These are phyloP conservation scores for Drosophila paranaensis DNA, from an alignment of 2,888 invertebrate species.

Conservation along the genomic window DNA sequence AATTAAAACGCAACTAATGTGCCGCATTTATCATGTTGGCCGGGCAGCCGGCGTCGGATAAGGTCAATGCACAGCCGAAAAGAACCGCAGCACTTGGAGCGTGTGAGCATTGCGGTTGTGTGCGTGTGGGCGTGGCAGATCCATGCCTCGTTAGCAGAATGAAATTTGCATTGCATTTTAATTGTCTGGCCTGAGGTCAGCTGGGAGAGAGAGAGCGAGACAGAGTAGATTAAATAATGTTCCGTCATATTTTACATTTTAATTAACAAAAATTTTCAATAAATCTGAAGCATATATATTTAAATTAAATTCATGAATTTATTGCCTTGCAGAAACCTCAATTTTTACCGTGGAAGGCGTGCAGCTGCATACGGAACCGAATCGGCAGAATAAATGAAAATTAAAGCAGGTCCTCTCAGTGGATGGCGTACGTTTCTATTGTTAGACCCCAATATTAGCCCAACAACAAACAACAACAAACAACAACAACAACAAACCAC, in stretches of 20 bases:
- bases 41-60: conserved; percentile 28
- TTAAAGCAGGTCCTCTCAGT: conserved; percentile 85
- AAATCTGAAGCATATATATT: neutral
- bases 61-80: conserved; percentile 61
- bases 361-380: conserved; percentile 91
- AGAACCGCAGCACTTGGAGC: conserved; percentile 38
- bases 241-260: conserved; percentile 45
- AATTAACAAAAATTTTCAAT: conserved; percentile 41
- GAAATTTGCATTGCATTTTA: conserved; percentile 50
- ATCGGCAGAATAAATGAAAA: conserved; percentile 86
- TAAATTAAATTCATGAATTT: neutral
- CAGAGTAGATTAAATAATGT: conserved; percentile 40
- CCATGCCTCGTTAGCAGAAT: conserved; percentile 20
- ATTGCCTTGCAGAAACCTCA: conserved; percentile 92
- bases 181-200: conserved; percentile 41
- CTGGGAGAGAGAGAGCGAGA: neutral
- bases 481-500: conserved; percentile 21
- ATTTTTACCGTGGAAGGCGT: conserved; percentile 98
- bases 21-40: conserved; percentile 45
- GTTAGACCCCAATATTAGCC: conserved; percentile 70
- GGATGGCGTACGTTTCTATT: conserved; percentile 85
- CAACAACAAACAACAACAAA: conserved; percentile 37
- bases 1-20: conserved; percentile 77
- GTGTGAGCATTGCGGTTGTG: conserved; percentile 38
- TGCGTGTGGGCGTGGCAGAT: neutral